Percentiles rank a stretch among this genome's conserved stretches.
These are phyloP conservation scores for Mustela nigripes DNA, from an alignment of 2,113 vertebrate genomes.

Conservation along the genomic window DNA sequence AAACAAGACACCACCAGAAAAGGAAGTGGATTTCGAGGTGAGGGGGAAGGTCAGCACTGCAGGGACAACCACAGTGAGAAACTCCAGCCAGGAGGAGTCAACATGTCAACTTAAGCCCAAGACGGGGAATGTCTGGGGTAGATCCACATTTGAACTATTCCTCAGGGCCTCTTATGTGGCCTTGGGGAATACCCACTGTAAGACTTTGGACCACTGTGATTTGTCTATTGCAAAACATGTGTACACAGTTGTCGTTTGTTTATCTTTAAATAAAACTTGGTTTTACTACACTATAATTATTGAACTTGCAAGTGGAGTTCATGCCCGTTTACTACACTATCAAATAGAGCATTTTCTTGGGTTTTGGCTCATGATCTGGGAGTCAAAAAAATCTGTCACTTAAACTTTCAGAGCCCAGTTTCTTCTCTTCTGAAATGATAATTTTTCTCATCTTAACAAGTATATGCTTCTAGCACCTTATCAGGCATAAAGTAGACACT, in stretches of 20 bases:
- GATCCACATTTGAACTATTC: background rate
- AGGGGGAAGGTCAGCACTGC: background rate
- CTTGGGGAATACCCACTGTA: background rate
- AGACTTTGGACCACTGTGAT: conserved; percentile 27
- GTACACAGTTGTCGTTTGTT: conserved; percentile 50
- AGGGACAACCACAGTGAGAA: background rate
- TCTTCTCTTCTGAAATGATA: conserved; percentile 27
- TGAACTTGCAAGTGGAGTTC: conserved; percentile 54
- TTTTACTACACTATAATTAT: conserved; percentile 62
- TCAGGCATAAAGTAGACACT: background rate
- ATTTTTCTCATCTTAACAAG: conserved; percentile 42
- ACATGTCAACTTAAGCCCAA: background rate
- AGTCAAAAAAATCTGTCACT: background rate
- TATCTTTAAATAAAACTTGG: conserved; percentile 73
- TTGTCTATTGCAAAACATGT: conserved; percentile 61
- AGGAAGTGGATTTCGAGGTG: conserved; percentile 20
- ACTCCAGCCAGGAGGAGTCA: background rate
- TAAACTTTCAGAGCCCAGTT: conserved; percentile 12
- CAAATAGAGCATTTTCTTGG: background rate
- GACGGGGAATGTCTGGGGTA: background rate
- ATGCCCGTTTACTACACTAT: background rate
- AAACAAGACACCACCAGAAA: background rate
- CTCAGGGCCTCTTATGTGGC: background rate
- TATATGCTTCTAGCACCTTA: conserved; percentile 44
- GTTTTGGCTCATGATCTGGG: conserved; percentile 17